These are phyloP conservation scores for Collichthys lucidus DNA, from an alignment of 2,113 vertebrate species.

Conservation along the genomic window DNA sequence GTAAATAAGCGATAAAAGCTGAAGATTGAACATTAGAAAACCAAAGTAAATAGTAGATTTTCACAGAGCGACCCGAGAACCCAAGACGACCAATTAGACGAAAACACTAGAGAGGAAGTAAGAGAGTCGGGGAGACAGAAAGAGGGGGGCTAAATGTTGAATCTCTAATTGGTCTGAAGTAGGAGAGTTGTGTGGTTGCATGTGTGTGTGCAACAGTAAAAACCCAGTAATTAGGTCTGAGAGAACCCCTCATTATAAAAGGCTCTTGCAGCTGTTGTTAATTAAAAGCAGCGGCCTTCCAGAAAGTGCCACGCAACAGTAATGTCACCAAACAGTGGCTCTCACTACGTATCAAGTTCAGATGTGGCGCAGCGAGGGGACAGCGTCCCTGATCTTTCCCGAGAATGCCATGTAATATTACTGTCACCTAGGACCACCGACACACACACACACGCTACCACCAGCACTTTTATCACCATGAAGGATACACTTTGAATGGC, in stretches of 20 bases:
- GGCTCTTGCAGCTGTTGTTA: conserved; percentile 59
- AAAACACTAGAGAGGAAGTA: conserved; percentile 52
- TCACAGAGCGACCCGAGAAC: conserved; percentile 23
- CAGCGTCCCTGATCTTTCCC: conserved; percentile 17
- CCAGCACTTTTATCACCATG: background rate
- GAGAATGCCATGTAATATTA: conserved; percentile 13
- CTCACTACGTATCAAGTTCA: conserved; percentile 25
- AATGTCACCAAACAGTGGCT: conserved; percentile 38
- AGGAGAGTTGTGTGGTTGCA: conserved; percentile 40
- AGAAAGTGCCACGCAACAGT: conserved; percentile 31
- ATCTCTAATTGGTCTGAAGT: conserved; percentile 74
- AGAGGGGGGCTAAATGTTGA: conserved; percentile 53
- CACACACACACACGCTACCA: background rate
- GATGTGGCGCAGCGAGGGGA: background rate
- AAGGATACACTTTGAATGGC: conserved; percentile 4
- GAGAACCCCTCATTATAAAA: conserved; percentile 65
- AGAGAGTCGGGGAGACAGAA: conserved; percentile 39
- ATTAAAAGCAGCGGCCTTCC: conserved; percentile 49
- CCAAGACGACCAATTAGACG: conserved; percentile 65
- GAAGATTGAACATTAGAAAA: conserved; percentile 36
- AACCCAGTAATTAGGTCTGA: conserved; percentile 67
- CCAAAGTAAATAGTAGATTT: conserved; percentile 49
- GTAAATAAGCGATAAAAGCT: conserved; percentile 46
- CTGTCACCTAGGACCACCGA: conserved; percentile 10
- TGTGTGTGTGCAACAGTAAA: conserved; percentile 49